Conservation (phyloP, 1,140 invertebrate species). For the Oryctes rhinoceros region DNA sequence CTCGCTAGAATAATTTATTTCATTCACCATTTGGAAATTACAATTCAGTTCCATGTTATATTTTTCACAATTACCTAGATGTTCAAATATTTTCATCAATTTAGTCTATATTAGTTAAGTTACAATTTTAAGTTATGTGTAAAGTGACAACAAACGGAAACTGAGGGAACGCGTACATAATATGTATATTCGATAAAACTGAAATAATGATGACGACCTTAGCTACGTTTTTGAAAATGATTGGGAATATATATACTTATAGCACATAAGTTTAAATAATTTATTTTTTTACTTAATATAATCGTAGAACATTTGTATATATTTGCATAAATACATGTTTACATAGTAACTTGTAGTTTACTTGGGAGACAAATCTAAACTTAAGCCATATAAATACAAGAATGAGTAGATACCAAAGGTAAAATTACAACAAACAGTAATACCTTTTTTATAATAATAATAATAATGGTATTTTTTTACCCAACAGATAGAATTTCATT, state of each 20-base stretch:
- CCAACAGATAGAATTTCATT: no score
- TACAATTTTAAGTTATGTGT: background rate
- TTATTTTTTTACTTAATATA: no score
- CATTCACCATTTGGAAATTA: background rate
- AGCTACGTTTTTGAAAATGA: slow-evolving; percentile 9
- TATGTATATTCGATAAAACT: background rate
- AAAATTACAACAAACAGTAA: no score
- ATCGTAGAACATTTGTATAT: no score
- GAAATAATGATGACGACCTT: background rate
- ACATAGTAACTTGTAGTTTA: no score
- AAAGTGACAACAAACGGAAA: background rate
- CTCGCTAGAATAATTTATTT: background rate
- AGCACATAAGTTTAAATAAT: no score
- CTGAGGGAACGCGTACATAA: background rate
- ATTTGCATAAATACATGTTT: no score
- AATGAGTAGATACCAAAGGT: no score
- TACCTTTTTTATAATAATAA: no score
- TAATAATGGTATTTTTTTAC: no score
- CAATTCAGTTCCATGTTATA: background rate
- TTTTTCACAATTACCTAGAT: background rate
- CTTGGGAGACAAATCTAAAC: no score
- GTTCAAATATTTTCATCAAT: background rate
- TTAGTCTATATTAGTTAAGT: background rate
- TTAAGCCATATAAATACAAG: no score
- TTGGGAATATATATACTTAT: background rate